Base-by-base conservation (phyloP, 2,113 vertebrate species). In the Alaudala cheleensis region DNA sequence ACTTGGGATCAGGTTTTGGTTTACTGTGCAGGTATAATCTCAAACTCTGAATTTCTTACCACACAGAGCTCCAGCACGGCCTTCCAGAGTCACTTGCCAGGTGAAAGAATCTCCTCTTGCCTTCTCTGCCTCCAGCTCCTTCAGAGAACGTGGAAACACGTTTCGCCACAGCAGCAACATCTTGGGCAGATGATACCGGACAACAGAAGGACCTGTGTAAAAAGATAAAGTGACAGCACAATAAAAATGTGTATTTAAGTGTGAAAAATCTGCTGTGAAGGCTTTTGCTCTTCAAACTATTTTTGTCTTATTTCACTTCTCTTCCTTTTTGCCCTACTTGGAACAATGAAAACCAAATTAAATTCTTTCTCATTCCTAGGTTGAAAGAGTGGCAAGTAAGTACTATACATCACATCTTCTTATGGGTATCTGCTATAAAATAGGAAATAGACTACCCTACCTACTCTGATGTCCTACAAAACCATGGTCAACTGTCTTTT, bases 21-120 rank as follows among this genome's bases (percentile, higher is more conserved):
- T 93, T 61, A 80, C 28, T 18, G 56, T 6, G 5, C 66, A 76
- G 15, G 6, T 70, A 11, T 44, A 78, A 88, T 40, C 88, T 64
- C 33, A 4, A 81, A 26, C 29, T 37, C 81, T 88, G 56, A 62
- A 61, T 58, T 92, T 82, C 97, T 99, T 98, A 99, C 99, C 99
- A 66, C 99, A 99, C 53, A 99, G 97, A 54, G 99, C 99, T 97
- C 99, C 99, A 69, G 99, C 99, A 8, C 99, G 98, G 31, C 99
- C 99, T 97, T 99, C 99, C 97, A 99, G 94, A 0, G 99, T 99
- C 81, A 99, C 99, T 97, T 99, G 99, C 99, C 99, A 99, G 58
- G 99, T 99, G 96, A 99, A 99, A 61, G 99, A 98, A 98, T 99
- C 99, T 77, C 99, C 99, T 96, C 99, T 98, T 4, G 98, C 99